phyloP scores from a whole-genome alignment of 2,797 vertebrate genomes.

The Tangara arthus region DNA sequence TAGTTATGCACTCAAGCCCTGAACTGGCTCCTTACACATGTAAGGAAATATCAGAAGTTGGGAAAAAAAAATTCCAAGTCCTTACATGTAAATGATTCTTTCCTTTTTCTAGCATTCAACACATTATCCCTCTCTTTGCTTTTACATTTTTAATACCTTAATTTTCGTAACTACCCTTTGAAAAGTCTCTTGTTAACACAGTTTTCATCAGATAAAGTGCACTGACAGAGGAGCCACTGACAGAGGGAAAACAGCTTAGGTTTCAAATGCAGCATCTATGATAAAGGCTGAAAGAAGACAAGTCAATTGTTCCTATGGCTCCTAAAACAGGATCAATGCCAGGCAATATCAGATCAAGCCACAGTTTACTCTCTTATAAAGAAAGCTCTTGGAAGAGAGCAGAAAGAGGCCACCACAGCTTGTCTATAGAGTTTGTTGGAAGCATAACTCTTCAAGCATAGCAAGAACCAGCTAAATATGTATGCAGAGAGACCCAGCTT shows the following conservation, averaged over 20 bases:
- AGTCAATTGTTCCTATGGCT: neutral
- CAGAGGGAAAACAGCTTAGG: neutral
- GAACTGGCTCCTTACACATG: neutral
- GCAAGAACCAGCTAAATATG: neutral
- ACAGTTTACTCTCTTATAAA: neutral
- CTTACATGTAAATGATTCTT: neutral
- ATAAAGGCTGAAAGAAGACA: neutral
- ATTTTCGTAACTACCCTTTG: neutral
- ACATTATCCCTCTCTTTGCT: neutral
- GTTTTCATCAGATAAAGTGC: conserved; percentile 1
- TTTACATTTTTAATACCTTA: neutral
- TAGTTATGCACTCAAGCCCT: neutral
- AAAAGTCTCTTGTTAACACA: neutral
- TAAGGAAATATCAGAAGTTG: neutral
- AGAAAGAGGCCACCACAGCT: neutral
- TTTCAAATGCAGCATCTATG: neutral
- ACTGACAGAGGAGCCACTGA: neutral
- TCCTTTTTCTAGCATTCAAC: neutral
- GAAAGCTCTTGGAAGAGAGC: neutral
- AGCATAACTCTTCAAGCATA: neutral
- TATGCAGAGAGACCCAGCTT: neutral
- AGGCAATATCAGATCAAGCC: neutral
- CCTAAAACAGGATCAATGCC: neutral
- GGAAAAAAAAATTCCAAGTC: neutral
- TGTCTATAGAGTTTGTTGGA: neutral